A percentile compares a stretch with the other conserved stretches of the same genome.
Evolutionary conservation across 2,797 vertebrate genomes (phyloP).

Genomic region (Bradypodion pumilum): DNA sequence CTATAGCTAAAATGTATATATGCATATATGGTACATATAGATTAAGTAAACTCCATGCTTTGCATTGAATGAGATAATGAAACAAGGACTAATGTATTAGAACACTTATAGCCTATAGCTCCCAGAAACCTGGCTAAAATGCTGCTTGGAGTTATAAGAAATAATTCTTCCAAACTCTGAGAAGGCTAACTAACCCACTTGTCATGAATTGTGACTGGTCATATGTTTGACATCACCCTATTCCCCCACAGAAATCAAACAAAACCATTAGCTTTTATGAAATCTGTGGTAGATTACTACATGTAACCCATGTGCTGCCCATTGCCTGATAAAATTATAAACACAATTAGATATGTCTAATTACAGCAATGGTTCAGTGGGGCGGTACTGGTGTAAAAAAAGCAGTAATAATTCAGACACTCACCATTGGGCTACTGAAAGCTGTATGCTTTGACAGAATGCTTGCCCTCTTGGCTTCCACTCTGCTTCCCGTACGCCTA

Average conservation of each 20-base stretch:
- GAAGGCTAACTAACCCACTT: no score
- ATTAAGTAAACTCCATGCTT: no score
- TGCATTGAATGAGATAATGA: no score
- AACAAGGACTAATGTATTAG: no score
- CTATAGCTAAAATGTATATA: no score
- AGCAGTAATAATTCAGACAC: slow-evolving; percentile 37
- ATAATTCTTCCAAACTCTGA: no score
- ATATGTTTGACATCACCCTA: not conserved
- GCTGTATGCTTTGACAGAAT: slow-evolving; percentile 94
- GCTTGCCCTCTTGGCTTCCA: slow-evolving; percentile 91
- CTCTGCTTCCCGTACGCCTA: slow-evolving; percentile 88
- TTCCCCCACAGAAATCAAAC: not conserved
- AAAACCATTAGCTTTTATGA: not conserved
- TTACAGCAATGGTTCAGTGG: not conserved
- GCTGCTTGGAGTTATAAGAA: no score
- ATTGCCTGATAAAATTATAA: not conserved
- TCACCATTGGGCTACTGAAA: slow-evolving; percentile 97
- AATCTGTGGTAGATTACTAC: not conserved
- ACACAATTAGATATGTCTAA: not conserved
- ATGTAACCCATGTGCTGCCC: not conserved
- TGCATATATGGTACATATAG: no score
- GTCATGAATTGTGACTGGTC: not conserved
- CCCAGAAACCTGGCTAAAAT: no score
- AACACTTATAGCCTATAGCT: no score
- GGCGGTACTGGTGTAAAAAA: not conserved